Conservation (phyloP, 2,888 invertebrate genomes). For the Cylloceria caligata region DNA sequence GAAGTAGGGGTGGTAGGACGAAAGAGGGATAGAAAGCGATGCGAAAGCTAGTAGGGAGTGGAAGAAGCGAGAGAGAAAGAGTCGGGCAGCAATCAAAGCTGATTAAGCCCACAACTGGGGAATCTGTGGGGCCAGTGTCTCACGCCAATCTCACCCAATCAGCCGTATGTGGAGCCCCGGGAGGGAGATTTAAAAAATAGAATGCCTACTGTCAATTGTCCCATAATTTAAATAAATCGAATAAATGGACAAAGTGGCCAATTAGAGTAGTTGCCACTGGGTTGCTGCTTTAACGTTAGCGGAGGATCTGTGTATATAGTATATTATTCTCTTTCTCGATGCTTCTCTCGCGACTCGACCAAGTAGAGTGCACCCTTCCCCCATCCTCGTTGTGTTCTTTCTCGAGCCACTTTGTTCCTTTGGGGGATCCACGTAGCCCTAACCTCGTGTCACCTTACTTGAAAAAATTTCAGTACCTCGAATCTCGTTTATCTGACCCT, state of each 20-base stretch:
- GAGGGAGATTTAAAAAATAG: constrained; percentile 85
- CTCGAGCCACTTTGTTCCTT: constrained; percentile 50
- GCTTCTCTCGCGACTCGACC: constrained; percentile 67
- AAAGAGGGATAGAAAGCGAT: constrained; percentile 66
- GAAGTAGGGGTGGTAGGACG: constrained; percentile 42
- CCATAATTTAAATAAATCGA: constrained; percentile 85
- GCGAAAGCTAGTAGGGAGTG: constrained; percentile 47
- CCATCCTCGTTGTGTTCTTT: constrained; percentile 3
- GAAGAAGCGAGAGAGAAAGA: constrained; percentile 47
- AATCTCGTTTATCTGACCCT: constrained; percentile 1
- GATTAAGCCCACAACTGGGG: constrained; percentile 85
- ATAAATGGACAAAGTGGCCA: constrained; percentile 85
- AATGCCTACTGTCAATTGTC: constrained; percentile 85
- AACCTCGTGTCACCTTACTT: constrained; percentile 11
- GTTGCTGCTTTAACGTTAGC: constrained; percentile 80
- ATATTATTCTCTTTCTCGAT: constrained; percentile 68
- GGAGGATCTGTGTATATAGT: constrained; percentile 52
- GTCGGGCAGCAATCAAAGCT: constrained; percentile 83
- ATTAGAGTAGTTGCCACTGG: constrained; percentile 84
- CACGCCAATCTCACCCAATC: constrained; percentile 85
- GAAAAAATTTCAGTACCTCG: constrained; percentile 5
- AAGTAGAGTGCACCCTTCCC: constrained; percentile 51
- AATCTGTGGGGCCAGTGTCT: constrained; percentile 85
- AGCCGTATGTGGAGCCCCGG: constrained; percentile 76
- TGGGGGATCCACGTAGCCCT: constrained; percentile 32